Conservation (phyloP, 2,113 vertebrate species). For the Ranitomeya imitator region DNA sequence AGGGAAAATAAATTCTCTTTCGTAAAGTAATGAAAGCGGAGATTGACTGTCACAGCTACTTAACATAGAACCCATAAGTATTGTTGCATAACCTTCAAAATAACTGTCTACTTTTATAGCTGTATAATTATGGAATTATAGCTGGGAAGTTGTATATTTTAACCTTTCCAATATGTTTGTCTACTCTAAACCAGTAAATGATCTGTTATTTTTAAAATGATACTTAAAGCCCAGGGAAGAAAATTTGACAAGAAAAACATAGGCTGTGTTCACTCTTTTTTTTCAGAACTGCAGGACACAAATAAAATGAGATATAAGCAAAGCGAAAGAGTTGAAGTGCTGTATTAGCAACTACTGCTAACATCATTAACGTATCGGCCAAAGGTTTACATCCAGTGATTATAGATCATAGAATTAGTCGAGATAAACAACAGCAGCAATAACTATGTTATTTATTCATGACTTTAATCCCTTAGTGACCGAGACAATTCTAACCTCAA, state of each 20-base stretch:
- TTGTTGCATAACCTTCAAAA: slow-evolving; percentile 40
- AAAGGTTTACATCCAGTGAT: not conserved
- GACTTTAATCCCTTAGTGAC: no score
- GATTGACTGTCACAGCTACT: not conserved
- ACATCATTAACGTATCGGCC: not conserved
- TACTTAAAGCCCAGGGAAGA: slow-evolving; percentile 2
- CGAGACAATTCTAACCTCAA: no score
- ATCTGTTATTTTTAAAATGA: slow-evolving; percentile 46
- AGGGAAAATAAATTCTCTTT: not conserved
- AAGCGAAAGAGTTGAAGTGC: slow-evolving; percentile 9
- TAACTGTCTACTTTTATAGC: slow-evolving; percentile 46
- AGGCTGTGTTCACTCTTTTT: slow-evolving; percentile 23
- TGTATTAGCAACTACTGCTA: not conserved
- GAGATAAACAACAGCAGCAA: not conserved
- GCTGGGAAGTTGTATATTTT: slow-evolving; percentile 42
- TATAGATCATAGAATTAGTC: not conserved
- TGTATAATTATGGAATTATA: slow-evolving; percentile 43
- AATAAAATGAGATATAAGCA: slow-evolving; percentile 7
- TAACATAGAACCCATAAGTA: slow-evolving; percentile 17
- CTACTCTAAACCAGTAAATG: slow-evolving; percentile 44
- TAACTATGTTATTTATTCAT: not conserved
- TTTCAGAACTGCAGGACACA: slow-evolving; percentile 12
- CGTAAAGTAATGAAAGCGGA: not conserved
- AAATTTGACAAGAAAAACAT: slow-evolving; percentile 52
- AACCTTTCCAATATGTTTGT: slow-evolving; percentile 45